Percentiles rank a stretch among this genome's conserved stretches.
Evolutionary conservation across 2,113 vertebrate species (phyloP).

Genomic region (Puffinus mauretanicus): DNA sequence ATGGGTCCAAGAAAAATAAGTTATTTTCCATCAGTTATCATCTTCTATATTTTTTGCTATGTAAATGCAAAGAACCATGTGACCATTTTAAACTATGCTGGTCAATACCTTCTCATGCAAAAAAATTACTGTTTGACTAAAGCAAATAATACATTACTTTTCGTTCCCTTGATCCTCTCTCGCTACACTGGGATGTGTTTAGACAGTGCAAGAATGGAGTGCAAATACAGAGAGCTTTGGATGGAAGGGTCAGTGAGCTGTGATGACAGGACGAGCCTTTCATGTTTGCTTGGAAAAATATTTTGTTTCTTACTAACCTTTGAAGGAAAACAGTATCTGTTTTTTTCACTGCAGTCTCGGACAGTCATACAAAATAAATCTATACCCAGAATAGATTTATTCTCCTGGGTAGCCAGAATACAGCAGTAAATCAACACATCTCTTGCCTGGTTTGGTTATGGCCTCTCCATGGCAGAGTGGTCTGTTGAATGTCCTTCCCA

Average conservation of each 20-base stretch:
- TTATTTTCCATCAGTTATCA: neutral
- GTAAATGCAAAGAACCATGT: rapidly evolving
- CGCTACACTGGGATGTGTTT: neutral
- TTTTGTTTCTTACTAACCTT: neutral
- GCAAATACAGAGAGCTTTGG: neutral
- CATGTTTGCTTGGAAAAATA: neutral
- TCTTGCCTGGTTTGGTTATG: neutral
- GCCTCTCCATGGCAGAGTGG: neutral
- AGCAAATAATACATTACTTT: neutral
- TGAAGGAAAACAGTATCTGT: neutral
- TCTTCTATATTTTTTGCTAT: neutral
- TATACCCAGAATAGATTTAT: neutral
- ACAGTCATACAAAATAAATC: neutral
- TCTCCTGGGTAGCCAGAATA: neutral
- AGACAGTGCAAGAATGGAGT: neutral
- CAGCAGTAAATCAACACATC: neutral
- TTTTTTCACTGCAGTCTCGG: neutral
- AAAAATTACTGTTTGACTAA: neutral
- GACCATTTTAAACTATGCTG: neutral
- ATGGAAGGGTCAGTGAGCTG: neutral
- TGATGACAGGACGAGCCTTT: neutral
- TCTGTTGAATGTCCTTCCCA: neutral
- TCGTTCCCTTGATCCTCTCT: neutral
- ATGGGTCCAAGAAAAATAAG: neutral
- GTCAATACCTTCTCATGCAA: neutral